Evolutionary conservation across 2,888 invertebrate species (phyloP).

Genomic region (Chrysolina americana): DNA sequence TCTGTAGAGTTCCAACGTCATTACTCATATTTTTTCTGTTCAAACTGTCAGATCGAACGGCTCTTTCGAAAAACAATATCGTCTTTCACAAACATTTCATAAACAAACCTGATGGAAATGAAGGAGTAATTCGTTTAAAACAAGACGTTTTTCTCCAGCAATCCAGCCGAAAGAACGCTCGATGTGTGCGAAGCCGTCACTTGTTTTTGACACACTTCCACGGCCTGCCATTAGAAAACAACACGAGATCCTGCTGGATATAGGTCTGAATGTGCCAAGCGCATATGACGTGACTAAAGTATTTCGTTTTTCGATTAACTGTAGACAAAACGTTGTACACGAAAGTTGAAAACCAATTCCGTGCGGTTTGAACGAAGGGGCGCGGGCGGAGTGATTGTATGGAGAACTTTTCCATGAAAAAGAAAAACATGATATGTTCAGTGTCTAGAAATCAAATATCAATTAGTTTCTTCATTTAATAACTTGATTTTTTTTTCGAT

Average conservation of each 20-base stretch:
- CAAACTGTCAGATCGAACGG: too few relatives aligned
- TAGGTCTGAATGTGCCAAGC: slow-evolving; percentile 38
- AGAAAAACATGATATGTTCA: not conserved
- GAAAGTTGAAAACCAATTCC: slow-evolving; percentile 45
- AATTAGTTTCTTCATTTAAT: too few relatives aligned
- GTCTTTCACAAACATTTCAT: not conserved
- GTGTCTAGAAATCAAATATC: too few relatives aligned
- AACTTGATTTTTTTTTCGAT: too few relatives aligned
- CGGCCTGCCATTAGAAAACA: slow-evolving; percentile 39
- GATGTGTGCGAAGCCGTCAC: slow-evolving; percentile 41
- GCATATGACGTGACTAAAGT: slow-evolving; percentile 41
- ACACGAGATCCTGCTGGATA: slow-evolving; percentile 36
- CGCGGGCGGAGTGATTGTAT: slow-evolving; percentile 31
- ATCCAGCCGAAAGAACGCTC: slow-evolving; percentile 18
- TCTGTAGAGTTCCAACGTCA: not conserved
- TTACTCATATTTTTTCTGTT: not conserved
- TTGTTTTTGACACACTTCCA: slow-evolving; percentile 49
- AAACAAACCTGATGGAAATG: not conserved
- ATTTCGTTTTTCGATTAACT: slow-evolving; percentile 45
- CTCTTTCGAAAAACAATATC: not conserved
- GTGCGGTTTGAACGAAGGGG: slow-evolving; percentile 40
- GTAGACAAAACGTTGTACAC: slow-evolving; percentile 40
- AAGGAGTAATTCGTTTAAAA: slow-evolving; percentile 2
- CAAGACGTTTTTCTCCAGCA: slow-evolving; percentile 20
- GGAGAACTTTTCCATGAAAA: not conserved